Evolutionary conservation across 2,797 vertebrate species (phyloP), one percentile per base, ranked within the genome.

Genomic region (Rhinatrema bivittatum): DNA sequence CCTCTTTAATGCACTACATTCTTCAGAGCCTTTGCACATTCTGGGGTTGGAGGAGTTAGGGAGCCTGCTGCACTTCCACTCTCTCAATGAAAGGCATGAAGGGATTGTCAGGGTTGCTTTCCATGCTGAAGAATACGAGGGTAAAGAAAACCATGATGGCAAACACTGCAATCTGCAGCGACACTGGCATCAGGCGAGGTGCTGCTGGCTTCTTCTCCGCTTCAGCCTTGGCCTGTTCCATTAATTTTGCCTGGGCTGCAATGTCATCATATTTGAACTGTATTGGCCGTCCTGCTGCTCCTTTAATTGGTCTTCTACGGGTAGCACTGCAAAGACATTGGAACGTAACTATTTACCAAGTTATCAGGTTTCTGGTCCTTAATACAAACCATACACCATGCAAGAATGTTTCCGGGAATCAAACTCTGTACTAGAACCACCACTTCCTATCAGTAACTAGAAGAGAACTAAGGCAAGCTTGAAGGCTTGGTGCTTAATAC

Each of bases 271-370:
- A 77, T 16, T 27, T 46, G 7, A 60, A 74, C 32, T 69, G 65
- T n/a, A 79, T 30, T 1, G 78, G 76, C 24, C 59, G 76, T 19
- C 69, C 68, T 6, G 75, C 75, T 7, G 78, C 75, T 28, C 79
- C 79, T 29, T 77, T 87, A 50, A 87, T 86, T 15, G 86, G 67
- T 46, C 69, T 75, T 18, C 84, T 76, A 13, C 77, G 26, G n/a
- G 74, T 78, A 16, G 68, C 78, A 25, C 86, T 89, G 14, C 0
- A 24, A 34, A 23, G 14, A n/a, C 6, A 32, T 37, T 39, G 2
- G 20, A n/a, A n/a, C n/a, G n/a, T n/a, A n/a, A n/a, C n/a, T n/a
- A n/a, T n/a, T n/a, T n/a, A n/a, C n/a, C n/a, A n/a, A n/a, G n/a
- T n/a, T n/a, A n/a, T n/a, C n/a, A n/a, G n/a, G n/a, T n/a, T n/a